phyloP scores from a whole-genome alignment of 2,113 vertebrate species.

The Arizona elegans region DNA sequence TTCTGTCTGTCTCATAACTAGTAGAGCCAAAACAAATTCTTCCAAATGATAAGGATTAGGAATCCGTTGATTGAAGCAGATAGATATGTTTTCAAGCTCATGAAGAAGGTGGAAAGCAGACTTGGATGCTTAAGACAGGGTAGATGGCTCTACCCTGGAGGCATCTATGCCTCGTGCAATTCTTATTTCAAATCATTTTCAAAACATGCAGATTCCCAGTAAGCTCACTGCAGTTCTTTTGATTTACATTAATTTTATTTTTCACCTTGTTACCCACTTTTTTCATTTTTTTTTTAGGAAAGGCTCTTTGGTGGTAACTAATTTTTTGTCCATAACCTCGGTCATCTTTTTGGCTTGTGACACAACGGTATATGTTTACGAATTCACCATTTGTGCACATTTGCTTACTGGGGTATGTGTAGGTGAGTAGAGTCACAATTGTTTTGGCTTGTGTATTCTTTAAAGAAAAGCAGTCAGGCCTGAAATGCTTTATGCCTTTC shows the following conservation, averaged over 20 bases:
- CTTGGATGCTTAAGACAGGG: neutral
- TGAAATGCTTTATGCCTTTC: neutral
- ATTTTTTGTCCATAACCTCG: neutral
- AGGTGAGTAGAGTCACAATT: neutral
- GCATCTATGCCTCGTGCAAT: neutral
- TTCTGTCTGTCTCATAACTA: neutral
- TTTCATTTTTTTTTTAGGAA: neutral
- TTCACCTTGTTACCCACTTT: neutral
- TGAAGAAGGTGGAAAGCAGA: neutral
- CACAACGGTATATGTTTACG: fast-evolving
- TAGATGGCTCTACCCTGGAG: too few relatives aligned
- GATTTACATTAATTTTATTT: neutral
- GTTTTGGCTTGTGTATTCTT: neutral
- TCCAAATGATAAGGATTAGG: neutral
- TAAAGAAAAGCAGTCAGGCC: neutral
- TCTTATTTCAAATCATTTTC: neutral
- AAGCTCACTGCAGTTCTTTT: neutral
- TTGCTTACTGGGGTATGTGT: neutral
- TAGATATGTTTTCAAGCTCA: neutral
- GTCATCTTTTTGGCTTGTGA: neutral
- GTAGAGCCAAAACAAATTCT: neutral
- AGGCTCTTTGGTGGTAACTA: neutral
- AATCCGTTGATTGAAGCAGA: neutral
- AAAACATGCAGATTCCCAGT: neutral
- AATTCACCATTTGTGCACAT: neutral